Conservation (phyloP, 2,888 invertebrate species). For the Hedya salicella region DNA sequence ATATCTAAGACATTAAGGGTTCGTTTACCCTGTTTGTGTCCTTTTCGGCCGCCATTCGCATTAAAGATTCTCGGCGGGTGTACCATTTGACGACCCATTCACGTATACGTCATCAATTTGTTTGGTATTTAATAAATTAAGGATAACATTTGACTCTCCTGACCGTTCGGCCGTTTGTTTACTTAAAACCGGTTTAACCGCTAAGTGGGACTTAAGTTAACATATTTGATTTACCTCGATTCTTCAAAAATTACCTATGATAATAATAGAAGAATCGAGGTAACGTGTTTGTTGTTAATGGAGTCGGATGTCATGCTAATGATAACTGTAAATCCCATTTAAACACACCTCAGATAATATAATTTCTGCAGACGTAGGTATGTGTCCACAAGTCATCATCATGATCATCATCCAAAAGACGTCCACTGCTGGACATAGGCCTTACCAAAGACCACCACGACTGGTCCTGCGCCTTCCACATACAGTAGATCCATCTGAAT, state of each 20-base stretch:
- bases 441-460: no score
- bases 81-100: constrained; percentile 1
- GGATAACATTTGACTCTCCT: constrained; percentile 9
- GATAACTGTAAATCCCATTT: no score
- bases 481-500: no score
- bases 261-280: no score
- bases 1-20: constrained; percentile 30
- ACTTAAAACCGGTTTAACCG: constrained; percentile 17
- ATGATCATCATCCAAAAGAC: no score
- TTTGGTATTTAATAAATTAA: constrained; percentile 18
- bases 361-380: no score
- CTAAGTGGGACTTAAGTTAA: not conserved
- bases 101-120: constrained; percentile 20
- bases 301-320: no score
- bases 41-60: constrained; percentile 17
- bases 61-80: constrained; percentile 16
- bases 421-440: no score
- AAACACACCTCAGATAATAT: no score
- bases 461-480: no score
- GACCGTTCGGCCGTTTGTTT: constrained; percentile 17
- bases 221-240: not conserved
- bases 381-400: no score
- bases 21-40: constrained; percentile 26
- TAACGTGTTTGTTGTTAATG: not conserved
- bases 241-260: no score